These are phyloP conservation scores for Channallabes apus DNA, from an alignment of 2,797 vertebrate genomes.

Conservation along the genomic window DNA sequence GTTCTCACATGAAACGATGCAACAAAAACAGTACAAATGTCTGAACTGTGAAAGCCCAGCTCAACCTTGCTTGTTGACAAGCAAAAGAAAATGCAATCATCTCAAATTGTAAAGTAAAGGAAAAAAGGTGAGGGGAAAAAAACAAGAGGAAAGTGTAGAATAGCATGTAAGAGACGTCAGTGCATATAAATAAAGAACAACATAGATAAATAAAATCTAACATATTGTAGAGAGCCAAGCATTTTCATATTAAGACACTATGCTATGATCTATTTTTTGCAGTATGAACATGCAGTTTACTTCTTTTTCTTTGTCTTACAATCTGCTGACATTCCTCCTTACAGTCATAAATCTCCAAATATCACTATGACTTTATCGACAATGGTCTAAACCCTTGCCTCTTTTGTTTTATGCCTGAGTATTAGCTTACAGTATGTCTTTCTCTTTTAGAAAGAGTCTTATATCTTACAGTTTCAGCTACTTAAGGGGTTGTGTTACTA, in stretches of 20 bases:
- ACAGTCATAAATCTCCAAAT: background rate
- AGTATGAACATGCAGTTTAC: background rate
- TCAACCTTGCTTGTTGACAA: background rate
- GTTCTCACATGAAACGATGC: constrained; percentile 12
- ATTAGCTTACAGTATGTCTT: background rate
- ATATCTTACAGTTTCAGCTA: background rate
- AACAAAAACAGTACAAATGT: background rate
- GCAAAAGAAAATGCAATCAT: background rate
- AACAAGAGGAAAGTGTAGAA: background rate
- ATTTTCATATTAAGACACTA: background rate
- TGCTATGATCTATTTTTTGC: background rate
- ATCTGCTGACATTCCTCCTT: background rate
- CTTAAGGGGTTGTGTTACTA: no score
- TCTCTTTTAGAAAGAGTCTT: background rate
- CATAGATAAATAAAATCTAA: background rate
- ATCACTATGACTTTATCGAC: background rate
- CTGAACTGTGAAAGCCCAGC: background rate
- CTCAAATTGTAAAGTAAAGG: background rate
- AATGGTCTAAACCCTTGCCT: background rate
- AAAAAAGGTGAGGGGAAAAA: no score
- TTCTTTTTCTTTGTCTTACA: background rate
- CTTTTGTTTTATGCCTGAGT: constrained; percentile 8
- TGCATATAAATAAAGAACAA: background rate
- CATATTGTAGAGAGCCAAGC: background rate
- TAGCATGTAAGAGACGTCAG: background rate